A percentile compares a stretch with the other conserved stretches of the same genome.
Conservation (phyloP, 2,888 invertebrate species). For the Saturnia japonica region DNA sequence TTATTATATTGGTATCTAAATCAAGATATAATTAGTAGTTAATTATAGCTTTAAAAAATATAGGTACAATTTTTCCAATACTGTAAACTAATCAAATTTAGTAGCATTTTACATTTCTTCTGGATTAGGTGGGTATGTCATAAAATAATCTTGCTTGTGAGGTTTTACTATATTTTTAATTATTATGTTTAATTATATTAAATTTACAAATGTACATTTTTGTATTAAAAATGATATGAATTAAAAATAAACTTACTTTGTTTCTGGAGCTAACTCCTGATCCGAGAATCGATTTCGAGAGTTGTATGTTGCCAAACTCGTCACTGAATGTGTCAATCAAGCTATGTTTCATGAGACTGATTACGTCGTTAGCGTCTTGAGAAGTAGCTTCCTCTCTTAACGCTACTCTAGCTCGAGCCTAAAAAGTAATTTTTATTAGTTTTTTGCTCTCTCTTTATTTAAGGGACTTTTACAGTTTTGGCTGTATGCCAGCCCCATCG, state of each 20-base stretch:
- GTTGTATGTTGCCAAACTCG: constrained; percentile 84
- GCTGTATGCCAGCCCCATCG: no score
- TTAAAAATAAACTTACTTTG: constrained; percentile 70
- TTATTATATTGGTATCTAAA: background rate
- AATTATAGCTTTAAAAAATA: no score
- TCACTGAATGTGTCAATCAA: constrained; percentile 89
- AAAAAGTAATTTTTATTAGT: constrained; percentile 29
- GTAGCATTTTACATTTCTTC: background rate
- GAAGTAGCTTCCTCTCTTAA: constrained; percentile 90
- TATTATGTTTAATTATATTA: constrained; percentile 7
- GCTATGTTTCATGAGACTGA: constrained; percentile 92
- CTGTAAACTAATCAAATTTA: background rate
- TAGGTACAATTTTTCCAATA: background rate
- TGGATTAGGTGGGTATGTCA: background rate
- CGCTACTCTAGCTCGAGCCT: constrained; percentile 95
- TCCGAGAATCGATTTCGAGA: constrained; percentile 86
- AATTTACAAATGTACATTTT: background rate
- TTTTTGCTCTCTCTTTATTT: no score
- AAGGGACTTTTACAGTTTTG: no score
- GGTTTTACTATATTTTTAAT: constrained; percentile 1
- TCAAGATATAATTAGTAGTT: background rate
- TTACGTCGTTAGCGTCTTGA: constrained; percentile 91
- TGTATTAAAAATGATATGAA: background rate
- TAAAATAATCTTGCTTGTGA: background rate
- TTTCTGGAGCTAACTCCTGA: constrained; percentile 87